A percentile compares a stretch with the other conserved stretches of the same genome.
phyloP scores from a whole-genome alignment of 2,113 vertebrate species.

The Amia ocellicauda region DNA sequence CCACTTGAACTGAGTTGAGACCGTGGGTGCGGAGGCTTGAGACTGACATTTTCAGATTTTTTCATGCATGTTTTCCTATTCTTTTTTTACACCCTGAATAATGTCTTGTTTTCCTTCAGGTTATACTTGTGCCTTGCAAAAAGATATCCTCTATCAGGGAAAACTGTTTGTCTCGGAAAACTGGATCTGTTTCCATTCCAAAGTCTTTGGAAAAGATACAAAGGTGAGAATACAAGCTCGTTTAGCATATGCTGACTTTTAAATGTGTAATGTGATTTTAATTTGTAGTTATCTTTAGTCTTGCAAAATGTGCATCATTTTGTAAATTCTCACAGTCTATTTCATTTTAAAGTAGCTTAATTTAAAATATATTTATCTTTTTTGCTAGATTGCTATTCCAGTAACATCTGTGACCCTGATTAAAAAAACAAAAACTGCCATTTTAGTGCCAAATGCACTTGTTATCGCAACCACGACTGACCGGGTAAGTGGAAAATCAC shows the following conservation, averaged over 20 bases:
- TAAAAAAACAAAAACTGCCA: slow-evolving; percentile 94
- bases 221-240: slow-evolving; percentile 65
- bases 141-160: slow-evolving; percentile 93
- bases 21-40: too few species aligned
- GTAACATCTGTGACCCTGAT: slow-evolving; percentile 78
- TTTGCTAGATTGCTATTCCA: slow-evolving; percentile 82
- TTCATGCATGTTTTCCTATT: too few species aligned
- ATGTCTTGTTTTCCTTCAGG: slow-evolving; percentile 56
- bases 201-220: slow-evolving; percentile 93
- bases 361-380: neutral
- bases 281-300: too few species aligned
- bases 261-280: too few species aligned
- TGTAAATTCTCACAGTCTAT: neutral
- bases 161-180: slow-evolving; percentile 90
- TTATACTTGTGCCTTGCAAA: slow-evolving; percentile 94
- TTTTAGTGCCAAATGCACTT: slow-evolving; percentile 90
- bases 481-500: slow-evolving; percentile 61
- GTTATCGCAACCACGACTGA: slow-evolving; percentile 80
- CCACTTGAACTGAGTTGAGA: too few species aligned
- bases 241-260: too few species aligned
- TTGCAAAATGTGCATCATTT: neutral
- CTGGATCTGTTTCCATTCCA: slow-evolving; percentile 97
- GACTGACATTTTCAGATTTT: too few species aligned
- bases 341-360: neutral
- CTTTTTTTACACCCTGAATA: too few species aligned